Base-by-base conservation (phyloP, 2,888 invertebrate genomes). In the Temnothorax rugatulus region DNA sequence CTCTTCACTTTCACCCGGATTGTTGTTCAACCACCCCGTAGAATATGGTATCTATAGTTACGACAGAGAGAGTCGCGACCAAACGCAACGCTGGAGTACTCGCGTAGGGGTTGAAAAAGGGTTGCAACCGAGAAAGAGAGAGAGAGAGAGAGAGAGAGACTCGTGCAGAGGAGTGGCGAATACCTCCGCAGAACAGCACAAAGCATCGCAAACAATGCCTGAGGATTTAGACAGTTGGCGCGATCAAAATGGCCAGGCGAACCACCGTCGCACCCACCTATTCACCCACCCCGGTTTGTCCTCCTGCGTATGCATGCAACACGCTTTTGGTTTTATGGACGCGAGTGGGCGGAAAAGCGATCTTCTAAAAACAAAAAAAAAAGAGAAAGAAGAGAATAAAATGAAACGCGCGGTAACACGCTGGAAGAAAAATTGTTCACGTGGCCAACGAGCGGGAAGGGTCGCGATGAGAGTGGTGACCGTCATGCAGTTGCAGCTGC, bases 121-220 rank as follows among this genome's bases (percentile, higher is more conserved):
- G 21, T 68, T 15, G 77, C 11, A 21, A 59, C 7, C 18, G 7
- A 54, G 9, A 54, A 54, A 82, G 38, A 66, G 75, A 34, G 34
- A 74, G 54, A 8, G 74, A 25, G 59, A 74, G 34, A 59, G 59
- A 73, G 59, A 59, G 44, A 59, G 41, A 13, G 44, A 41, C 68
- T 68, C 64, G 77, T 61, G 47, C 41, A 61, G 59, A 68, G 29
- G 69, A 82, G 47, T 47, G 18, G 69, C 63, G 41, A 81, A 69
- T 69, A 75, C 75, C 86, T 85, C 77, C 84, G 84, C 86, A 82
- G 66, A 82, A 86, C 87, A 81, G 86, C 85, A 90, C 91, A 92
- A 91, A 91, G 89, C 87, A 87, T 88, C 54, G 88, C 88, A 90
- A 90, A 92, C 91, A 91, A 92, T 92, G 88, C 85, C 82, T 81